phyloP scores from a whole-genome alignment of 2,888 invertebrate genomes.

The Liposcelis brunnea region DNA sequence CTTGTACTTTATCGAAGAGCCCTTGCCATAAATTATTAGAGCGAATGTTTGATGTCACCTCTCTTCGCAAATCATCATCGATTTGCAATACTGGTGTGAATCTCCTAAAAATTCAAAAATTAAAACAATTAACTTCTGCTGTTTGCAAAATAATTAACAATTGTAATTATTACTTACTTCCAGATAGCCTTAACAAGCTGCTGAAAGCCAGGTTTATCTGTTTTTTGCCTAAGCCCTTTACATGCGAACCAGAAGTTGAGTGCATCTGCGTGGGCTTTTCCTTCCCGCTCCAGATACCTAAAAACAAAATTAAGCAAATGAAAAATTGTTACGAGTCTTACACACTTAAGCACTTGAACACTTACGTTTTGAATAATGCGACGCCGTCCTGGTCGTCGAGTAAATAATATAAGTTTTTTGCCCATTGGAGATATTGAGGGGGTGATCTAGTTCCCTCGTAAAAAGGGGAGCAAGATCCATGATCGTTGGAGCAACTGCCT shows the following conservation, averaged over 20 bases:
- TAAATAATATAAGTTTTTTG: slow-evolving; percentile 63
- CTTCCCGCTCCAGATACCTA: slow-evolving; percentile 56
- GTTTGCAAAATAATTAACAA: too few relatives aligned
- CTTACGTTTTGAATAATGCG: slow-evolving; percentile 53
- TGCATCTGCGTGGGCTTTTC: slow-evolving; percentile 57
- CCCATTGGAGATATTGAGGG: slow-evolving; percentile 76
- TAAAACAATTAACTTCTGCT: too few relatives aligned
- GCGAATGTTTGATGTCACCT: slow-evolving; percentile 58
- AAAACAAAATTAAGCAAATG: too few relatives aligned
- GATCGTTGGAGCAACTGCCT: slow-evolving; percentile 26
- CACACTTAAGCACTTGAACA: too few relatives aligned
- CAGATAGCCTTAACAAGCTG: slow-evolving; percentile 71
- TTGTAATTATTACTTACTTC: too few relatives aligned
- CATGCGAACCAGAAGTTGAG: slow-evolving; percentile 91
- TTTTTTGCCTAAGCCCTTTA: slow-evolving; percentile 57
- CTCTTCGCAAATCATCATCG: slow-evolving; percentile 60
- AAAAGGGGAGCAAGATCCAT: slow-evolving; percentile 25
- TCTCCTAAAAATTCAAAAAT: slow-evolving; percentile 26
- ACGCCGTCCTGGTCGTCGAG: slow-evolving; percentile 82
- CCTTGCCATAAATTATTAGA: slow-evolving; percentile 52
- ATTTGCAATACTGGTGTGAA: slow-evolving; percentile 68
- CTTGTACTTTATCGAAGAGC: slow-evolving; percentile 73
- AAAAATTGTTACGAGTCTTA: too few relatives aligned
- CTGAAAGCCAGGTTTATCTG: slow-evolving; percentile 48
- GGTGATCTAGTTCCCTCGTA: slow-evolving; percentile 24